These are phyloP conservation scores for Caprella mutica DNA, from an alignment of 2,888 invertebrate genomes.

Conservation along the genomic window DNA sequence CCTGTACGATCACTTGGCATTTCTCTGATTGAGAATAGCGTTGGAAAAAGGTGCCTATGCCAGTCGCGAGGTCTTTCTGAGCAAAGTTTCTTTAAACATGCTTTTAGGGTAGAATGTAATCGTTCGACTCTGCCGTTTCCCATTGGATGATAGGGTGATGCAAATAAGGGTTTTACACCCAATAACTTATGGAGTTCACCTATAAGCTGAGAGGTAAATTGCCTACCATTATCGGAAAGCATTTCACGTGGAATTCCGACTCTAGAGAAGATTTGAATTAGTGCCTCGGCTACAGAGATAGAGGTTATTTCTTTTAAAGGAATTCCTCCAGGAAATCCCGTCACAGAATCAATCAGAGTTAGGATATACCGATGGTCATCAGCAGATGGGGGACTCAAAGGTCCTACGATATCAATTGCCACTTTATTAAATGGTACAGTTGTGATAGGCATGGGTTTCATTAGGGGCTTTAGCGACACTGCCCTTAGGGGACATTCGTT, in stretches of 20 bases:
- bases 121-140: slow-evolving; percentile 11
- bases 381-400: too few species aligned
- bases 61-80: neutral
- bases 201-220: neutral
- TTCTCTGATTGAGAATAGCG: slow-evolving; percentile 13
- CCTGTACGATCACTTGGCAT: slow-evolving; percentile 13
- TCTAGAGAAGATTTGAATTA: neutral
- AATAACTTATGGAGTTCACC: slow-evolving; percentile 4
- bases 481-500: too few species aligned
- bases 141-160: slow-evolving; percentile 2
- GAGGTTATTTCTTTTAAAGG: slow-evolving; percentile 4
- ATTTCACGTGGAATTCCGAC: slow-evolving; percentile 3
- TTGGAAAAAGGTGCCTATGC: neutral
- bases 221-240: neutral
- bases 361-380: too few species aligned
- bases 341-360: slow-evolving; percentile 8
- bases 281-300: slow-evolving; percentile 1
- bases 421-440: too few species aligned
- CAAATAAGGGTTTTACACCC: neutral
- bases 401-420: too few species aligned
- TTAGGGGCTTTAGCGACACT: too few species aligned
- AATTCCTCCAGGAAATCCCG: slow-evolving; percentile 5
- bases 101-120: slow-evolving; percentile 3
- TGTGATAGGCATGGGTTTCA: too few species aligned
- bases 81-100: slow-evolving; percentile 4